Conservation (phyloP, 2,888 invertebrate genomes). For the Scelioninae gen. 1 region DNA sequence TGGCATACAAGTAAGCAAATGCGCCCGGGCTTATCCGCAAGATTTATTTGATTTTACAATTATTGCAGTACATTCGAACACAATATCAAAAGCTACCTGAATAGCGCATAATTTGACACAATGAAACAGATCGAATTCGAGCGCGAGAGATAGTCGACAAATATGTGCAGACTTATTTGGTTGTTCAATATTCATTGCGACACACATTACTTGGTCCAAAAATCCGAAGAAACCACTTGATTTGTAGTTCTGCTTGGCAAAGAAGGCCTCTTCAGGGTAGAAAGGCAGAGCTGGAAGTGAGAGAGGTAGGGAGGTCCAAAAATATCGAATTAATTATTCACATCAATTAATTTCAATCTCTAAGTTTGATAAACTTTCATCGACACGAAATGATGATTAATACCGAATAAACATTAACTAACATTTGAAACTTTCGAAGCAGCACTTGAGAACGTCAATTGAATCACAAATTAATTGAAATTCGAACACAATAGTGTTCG, state of each 20-base stretch:
- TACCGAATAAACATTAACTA: slow-evolving; percentile 58
- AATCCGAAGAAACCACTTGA: no score
- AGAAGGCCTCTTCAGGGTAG: no score
- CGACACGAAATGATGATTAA: slow-evolving; percentile 64
- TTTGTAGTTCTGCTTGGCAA: no score
- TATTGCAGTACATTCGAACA: slow-evolving; percentile 20
- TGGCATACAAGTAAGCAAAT: slow-evolving; percentile 60
- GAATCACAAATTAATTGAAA: slow-evolving; percentile 59
- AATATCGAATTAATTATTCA: no score
- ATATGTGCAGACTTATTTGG: no score
- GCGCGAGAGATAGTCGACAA: no score
- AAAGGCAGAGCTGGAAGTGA: no score
- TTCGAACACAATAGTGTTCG: slow-evolving; percentile 24
- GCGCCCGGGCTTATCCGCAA: slow-evolving; percentile 43
- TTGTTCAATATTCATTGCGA: no score
- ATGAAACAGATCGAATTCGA: no score
- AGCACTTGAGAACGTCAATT: slow-evolving; percentile 34
- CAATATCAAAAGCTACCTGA: neutral
- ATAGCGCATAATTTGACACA: no score
- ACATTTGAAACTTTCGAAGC: slow-evolving; percentile 45
- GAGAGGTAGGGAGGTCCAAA: no score
- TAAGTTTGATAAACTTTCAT: slow-evolving; percentile 61
- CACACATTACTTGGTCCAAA: no score
- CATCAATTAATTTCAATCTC: slow-evolving; percentile 56
- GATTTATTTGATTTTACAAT: slow-evolving; percentile 64